A percentile compares a stretch with the other conserved stretches of the same genome.
phyloP scores from a whole-genome alignment of 2,888 invertebrate species.

The Cloeon dipterum region DNA sequence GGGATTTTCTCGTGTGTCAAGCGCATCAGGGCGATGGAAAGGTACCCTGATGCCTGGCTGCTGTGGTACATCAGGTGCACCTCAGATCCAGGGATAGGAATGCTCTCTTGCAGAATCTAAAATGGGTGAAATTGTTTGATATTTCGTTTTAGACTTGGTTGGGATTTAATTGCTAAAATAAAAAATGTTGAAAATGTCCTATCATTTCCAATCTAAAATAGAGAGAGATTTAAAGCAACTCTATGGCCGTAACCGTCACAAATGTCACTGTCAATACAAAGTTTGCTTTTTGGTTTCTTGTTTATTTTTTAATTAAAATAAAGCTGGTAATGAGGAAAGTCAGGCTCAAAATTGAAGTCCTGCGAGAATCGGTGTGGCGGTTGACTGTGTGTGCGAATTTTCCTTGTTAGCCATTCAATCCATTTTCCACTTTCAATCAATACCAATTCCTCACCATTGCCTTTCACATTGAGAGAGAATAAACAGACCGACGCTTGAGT shows the following conservation, averaged over 20 bases:
- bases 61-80: conserved; percentile 89
- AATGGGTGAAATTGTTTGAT: conserved; percentile 10
- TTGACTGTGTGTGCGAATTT: too few species aligned
- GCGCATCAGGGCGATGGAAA: conserved; percentile 79
- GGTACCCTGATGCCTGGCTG: conserved; percentile 80
- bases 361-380: too few species aligned
- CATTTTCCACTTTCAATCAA: background rate
- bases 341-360: too few species aligned
- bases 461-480: too few species aligned
- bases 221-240: background rate
- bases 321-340: too few species aligned
- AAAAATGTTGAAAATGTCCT: too few species aligned
- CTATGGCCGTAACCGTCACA: background rate
- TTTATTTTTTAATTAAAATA: background rate
- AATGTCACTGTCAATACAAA: too few species aligned
- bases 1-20: conserved; percentile 63
- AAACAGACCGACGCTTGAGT: too few species aligned
- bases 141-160: too few species aligned
- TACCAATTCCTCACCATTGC: background rate
- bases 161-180: too few species aligned
- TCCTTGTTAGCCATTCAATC: background rate
- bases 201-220: too few species aligned
- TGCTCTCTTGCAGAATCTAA: conserved; percentile 89
- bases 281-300: background rate
- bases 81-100: conserved; percentile 80